Base-by-base conservation (phyloP, 1,140 invertebrate genomes). In the Cotesia typhae region DNA sequence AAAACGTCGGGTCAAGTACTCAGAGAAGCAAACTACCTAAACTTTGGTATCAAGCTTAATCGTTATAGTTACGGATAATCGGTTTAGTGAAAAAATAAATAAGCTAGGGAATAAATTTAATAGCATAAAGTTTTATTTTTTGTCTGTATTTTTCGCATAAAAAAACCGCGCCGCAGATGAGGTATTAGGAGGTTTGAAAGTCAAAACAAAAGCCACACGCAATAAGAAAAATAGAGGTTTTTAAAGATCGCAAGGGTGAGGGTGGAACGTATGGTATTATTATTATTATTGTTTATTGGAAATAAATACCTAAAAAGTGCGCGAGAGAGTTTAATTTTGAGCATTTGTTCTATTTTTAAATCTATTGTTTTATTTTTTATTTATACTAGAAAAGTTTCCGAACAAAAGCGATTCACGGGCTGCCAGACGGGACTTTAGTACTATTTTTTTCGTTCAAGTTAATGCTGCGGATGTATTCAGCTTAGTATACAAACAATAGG, bases 321-420 rank as follows among this genome's bases (percentile, higher is more conserved):
- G 51, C 64, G 67, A 69, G 74, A 65, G 76, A 72, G 77, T 77
- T 77, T 78, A 81, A 78, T 80, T 75, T 79, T 75, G 71, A 72
- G 69, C 28, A 20, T 10, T 35, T 17, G 41, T 67, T 67, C 10
- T 6, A 9, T 53, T 67, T 55, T 67, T 67, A 28, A 28, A 28
- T 2, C 28, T 28, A 28, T 28, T 28, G 28, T 28, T 28, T 28
- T 28, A 28, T 28, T 28, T 28, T 28, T 28, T 28, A 28, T 55
- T 28, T 67, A 4, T 67, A 67, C 14, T 53, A 67, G 51, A 41
- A 17, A 51, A 67, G 51, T 66, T 66, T 66, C 37, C 64, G 51
- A 66, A 66, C 64, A 66, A 66, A 66, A 51, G 64, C 64, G 64
- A 66, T 66, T 66, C 64, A 66, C 17, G 47, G 51, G 64, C 64